A percentile compares a stretch with the other conserved stretches of the same genome.
phyloP scores from a whole-genome alignment of 2,113 vertebrate species.

The Mandrillus leucophaeus region DNA sequence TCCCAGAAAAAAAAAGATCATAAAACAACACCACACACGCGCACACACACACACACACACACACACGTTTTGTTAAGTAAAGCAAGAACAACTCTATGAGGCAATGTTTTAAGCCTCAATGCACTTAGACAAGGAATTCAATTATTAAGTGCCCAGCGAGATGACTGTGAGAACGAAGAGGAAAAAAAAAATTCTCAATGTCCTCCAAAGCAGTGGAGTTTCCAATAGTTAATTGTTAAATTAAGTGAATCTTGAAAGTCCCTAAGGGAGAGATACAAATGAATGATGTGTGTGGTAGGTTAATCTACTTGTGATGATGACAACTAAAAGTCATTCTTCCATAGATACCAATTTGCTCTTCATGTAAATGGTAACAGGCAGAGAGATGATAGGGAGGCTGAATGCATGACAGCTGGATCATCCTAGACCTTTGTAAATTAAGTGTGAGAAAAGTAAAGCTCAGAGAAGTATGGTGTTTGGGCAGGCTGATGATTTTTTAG shows the following conservation, averaged over 20 bases:
- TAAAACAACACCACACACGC: background rate
- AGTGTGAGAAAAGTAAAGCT: background rate
- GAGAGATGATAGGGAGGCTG: background rate
- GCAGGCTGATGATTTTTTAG: background rate
- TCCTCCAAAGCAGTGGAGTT: background rate
- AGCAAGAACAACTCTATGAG: constrained; percentile 14
- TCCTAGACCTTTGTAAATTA: background rate
- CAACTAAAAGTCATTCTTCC: background rate
- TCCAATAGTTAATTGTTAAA: background rate
- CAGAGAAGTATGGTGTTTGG: background rate
- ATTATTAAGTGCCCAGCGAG: background rate
- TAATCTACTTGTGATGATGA: background rate
- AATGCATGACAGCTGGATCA: background rate
- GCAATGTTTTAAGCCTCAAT: background rate
- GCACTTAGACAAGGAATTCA: background rate
- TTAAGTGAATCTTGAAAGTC: background rate
- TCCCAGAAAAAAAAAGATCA: background rate
- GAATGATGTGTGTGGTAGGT: background rate
- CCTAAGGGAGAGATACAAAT: background rate
- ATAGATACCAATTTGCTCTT: background rate
- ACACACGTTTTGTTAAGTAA: constrained; percentile 4
- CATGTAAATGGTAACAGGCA: background rate
- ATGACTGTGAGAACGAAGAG: background rate
- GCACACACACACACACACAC: background rate
- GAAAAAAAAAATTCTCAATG: background rate